Evolutionary conservation across 1,140 invertebrate species (phyloP), one percentile per base, ranked within the genome.

Genomic region (Formica selysi): DNA sequence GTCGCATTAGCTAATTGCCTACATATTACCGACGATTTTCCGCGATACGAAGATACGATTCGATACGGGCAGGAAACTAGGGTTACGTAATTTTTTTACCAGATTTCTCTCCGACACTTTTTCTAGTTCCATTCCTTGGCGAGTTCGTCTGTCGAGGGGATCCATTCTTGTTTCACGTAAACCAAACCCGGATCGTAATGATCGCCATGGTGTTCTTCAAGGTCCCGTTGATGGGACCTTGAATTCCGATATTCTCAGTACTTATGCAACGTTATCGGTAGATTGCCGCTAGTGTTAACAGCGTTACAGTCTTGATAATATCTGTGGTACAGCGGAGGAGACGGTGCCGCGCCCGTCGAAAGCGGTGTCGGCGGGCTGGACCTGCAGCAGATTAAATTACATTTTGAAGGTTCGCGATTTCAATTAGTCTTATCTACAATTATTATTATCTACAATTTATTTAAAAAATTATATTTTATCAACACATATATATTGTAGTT

Each of bases 231-330:
- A 51, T 93, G 91, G 89, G 92, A 92, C 92, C 95, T 95, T 95
- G 95, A 95, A 93, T 94, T 94, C 86, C 94, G 93, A 83, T 94
- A 95, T 89, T 94, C 95, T 95, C 95, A 95, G 95, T 95, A 95
- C 85, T 95, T 95, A 79, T 95, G 95, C 59, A 95, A 85, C 91
- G 95, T 94, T 89, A 95, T 95, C 7, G 95, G 94, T 74, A 95
- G 62, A 91, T 95, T 95, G 7, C 94, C 94, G 71, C 94, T 95
- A 65, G 94, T 93, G 71, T 94, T 95, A 1, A 95, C 93, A 19
- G 93, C 92, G 64, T 95, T 95, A 87, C 94, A 95, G 87, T 95
- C 94, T 88, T 95, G 95, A 59, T 95, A 95, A 65, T 95, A 95
- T 90, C 95, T 93, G 79, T 94, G 94, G 62, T 95, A 95, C 16